Base-by-base conservation (phyloP, 2,113 vertebrate species). In the Pelusios castaneus region DNA sequence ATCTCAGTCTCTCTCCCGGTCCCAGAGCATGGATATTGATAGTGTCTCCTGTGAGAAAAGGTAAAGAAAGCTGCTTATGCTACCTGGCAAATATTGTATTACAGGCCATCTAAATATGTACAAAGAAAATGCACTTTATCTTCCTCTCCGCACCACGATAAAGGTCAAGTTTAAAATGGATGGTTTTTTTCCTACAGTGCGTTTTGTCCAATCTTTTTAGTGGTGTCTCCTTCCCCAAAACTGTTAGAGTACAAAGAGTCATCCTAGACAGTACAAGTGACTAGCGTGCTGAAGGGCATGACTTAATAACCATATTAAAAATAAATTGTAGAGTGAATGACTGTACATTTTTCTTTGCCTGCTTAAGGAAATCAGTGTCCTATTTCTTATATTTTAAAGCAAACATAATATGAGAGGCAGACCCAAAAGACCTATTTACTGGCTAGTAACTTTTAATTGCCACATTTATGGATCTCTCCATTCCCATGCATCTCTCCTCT, bases 21-120 rank as follows among this genome's bases (percentile, higher is more conserved):
- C 99, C 41, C 99, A 99, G 98, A 99, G 99, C 98, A 99, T 99
- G 99, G 99, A 99, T 94, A 99, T 99, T 25, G 99, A 99, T 91
- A 99, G 99, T 60, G 99, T 99, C 96, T 99, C 99, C 96, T 99
- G 99, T 97, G 99, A 99, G 98, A 99, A 99, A 98, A 99, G 99
- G 99, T 99, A 98, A 97, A 89, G 5, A 60, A 77, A 43, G 63
- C 60, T 94, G 47, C 31, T 58, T 79, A 38, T 41, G 2, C 25
- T 84, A 93, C 75, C 82, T 2, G 1, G 45, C 34, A 90, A 7
- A 55, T 80, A 1, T 6, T 77, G 82, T 4, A 3, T 51, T 34
- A 75, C 41, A 86, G 25, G 34, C 90, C 63, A 22, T 88, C 73
- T 49, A 27, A 90, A 52, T 43, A 45, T 29, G 11, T 5, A 34